A percentile compares a stretch with the other conserved stretches of the same genome.
phyloP scores from a whole-genome alignment of 2,113 vertebrate species.

The Ondatra zibethicus region DNA sequence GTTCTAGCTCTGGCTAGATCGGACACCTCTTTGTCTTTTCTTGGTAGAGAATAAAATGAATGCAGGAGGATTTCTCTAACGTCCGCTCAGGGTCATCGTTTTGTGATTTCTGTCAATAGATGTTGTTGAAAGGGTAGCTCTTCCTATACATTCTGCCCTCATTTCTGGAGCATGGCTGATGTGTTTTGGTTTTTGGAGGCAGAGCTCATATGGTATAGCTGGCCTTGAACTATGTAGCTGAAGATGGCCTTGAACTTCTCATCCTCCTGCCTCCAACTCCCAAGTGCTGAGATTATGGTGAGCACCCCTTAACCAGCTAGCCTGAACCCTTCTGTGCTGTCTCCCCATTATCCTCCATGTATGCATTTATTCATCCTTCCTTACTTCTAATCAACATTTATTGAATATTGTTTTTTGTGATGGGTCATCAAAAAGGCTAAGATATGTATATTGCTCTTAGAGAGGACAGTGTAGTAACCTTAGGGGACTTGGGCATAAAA shows the following conservation, averaged over 20 bases:
- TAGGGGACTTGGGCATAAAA: not conserved
- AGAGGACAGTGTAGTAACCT: not conserved
- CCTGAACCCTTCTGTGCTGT: not conserved
- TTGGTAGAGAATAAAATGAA: not conserved
- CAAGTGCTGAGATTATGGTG: not conserved
- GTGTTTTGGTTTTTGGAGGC: not conserved
- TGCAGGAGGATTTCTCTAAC: not conserved
- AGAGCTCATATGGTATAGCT: not conserved
- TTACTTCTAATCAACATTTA: not conserved
- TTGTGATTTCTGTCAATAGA: not conserved
- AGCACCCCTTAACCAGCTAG: not conserved
- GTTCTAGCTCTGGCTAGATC: not conserved
- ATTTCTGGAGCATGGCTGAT: not conserved
- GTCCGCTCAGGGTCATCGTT: not conserved
- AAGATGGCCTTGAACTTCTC: not conserved
- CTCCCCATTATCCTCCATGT: not conserved
- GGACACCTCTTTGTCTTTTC: not conserved
- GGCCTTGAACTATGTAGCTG: not conserved
- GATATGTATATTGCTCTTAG: not conserved
- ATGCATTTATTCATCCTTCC: not conserved
- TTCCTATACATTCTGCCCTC: not conserved
- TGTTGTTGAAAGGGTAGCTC: not conserved
- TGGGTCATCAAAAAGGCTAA: not conserved
- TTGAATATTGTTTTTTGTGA: not conserved
- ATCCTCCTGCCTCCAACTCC: not conserved